Percentiles rank a stretch among this genome's conserved stretches.
Evolutionary conservation across 64 coral and sea anemone species (phyloP).

Genomic region (Anthopleura sola): DNA sequence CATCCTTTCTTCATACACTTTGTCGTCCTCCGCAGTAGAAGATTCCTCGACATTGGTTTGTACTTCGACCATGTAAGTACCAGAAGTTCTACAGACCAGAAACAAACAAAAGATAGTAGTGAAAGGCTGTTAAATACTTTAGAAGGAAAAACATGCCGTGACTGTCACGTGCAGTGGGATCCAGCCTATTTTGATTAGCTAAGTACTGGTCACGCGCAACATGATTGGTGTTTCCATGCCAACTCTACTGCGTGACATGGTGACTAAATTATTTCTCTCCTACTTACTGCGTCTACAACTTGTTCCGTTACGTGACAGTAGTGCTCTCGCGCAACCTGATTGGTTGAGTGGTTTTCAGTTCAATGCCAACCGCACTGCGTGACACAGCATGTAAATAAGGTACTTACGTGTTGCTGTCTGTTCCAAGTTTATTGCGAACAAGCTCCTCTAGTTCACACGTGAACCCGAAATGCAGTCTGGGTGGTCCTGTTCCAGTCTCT

Average conservation of each 20-base stretch:
- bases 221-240: too few relatives aligned
- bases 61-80: conserved; percentile 85
- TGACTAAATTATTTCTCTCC: too few relatives aligned
- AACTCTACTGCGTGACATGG: too few relatives aligned
- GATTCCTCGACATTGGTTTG: conserved; percentile 36
- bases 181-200: too few relatives aligned
- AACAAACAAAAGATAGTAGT: neutral
- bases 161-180: too few relatives aligned
- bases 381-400: too few relatives aligned
- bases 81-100: conserved; percentile 43
- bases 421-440: conserved; percentile 58
- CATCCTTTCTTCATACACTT: conserved; percentile 74
- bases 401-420: conserved; percentile 58
- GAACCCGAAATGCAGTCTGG: conserved; percentile 77
- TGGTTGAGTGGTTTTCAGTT: neutral
- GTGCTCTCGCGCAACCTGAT: neutral
- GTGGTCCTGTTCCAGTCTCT: conserved; percentile 6
- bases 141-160: too few relatives aligned
- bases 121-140: too few relatives aligned
- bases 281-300: too few relatives aligned
- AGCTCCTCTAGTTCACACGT: conserved; percentile 79
- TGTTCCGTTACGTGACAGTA: too few relatives aligned
- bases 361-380: too few relatives aligned
- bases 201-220: too few relatives aligned
- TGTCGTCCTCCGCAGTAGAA: neutral